phyloP scores from a whole-genome alignment of 2,797 vertebrate species.

The Echeneis naucrates region DNA sequence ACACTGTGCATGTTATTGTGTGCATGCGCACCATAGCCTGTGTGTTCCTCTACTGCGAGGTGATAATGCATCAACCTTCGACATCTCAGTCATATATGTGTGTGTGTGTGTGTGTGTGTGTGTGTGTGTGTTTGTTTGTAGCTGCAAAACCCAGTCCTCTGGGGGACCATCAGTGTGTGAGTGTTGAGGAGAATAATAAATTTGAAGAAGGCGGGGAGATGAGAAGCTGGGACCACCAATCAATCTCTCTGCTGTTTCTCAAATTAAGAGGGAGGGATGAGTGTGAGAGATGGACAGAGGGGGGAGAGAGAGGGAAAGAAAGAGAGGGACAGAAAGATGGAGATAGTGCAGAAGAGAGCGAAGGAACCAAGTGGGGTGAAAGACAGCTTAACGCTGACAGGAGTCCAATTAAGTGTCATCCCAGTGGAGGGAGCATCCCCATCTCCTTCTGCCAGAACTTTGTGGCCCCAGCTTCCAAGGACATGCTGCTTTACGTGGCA shows the following conservation, averaged over 20 bases:
- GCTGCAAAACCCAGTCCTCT: constrained; percentile 46
- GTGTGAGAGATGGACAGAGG: constrained; percentile 31
- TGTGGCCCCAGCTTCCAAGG: constrained; percentile 62
- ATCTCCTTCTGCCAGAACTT: constrained; percentile 56
- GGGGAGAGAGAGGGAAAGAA: constrained; percentile 13
- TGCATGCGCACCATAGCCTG: constrained; percentile 37
- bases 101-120: neutral
- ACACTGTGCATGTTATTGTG: constrained; percentile 39
- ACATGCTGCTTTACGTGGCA: constrained; percentile 51
- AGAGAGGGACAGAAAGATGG: constrained; percentile 15
- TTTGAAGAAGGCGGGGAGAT: constrained; percentile 58
- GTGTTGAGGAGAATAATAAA: constrained; percentile 76
- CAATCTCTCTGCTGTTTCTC: constrained; percentile 75
- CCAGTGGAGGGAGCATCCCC: constrained; percentile 61
- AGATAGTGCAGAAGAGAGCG: constrained; percentile 41
- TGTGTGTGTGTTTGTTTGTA: constrained; percentile 16
- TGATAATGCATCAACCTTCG: constrained; percentile 65
- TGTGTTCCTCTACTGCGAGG: constrained; percentile 43
- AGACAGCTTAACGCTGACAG: constrained; percentile 74
- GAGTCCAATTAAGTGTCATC: constrained; percentile 79
- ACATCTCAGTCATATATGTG: constrained; percentile 37
- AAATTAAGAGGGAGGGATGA: constrained; percentile 74
- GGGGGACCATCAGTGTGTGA: constrained; percentile 64
- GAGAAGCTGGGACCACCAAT: constrained; percentile 74
- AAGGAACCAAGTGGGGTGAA: constrained; percentile 56